Percentiles rank a stretch among this genome's conserved stretches.
These are phyloP conservation scores for Tragopan temminckii DNA, from an alignment of 2,797 vertebrate genomes.

Conservation along the genomic window DNA sequence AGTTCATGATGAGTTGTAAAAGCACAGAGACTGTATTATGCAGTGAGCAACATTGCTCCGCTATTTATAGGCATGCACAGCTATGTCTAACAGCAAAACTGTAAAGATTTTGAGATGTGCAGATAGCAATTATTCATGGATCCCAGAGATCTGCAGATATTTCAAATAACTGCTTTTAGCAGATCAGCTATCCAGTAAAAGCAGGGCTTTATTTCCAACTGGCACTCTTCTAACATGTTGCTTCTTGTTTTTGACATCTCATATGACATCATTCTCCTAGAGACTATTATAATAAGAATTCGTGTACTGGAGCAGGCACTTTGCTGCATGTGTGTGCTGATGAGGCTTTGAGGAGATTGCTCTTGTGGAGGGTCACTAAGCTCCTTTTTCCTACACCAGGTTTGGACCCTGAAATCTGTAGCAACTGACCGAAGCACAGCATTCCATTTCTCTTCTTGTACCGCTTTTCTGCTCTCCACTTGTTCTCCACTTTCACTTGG, in stretches of 20 bases:
- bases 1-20: conserved; percentile 89
- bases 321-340: neutral
- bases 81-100: conserved; percentile 81
- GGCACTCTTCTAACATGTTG: conserved; percentile 64
- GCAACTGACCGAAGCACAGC: neutral
- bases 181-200: conserved; percentile 77
- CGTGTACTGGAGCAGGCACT: neutral
- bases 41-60: conserved; percentile 80
- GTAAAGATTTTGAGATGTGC: conserved; percentile 81
- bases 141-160: conserved; percentile 78
- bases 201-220: conserved; percentile 76
- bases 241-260: conserved; percentile 74
- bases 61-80: conserved; percentile 83
- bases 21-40: conserved; percentile 86
- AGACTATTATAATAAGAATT: conserved; percentile 14
- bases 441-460: neutral
- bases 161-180: conserved; percentile 82
- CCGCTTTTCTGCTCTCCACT: neutral
- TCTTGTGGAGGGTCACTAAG: neutral
- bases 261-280: conserved; percentile 47
- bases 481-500: neutral
- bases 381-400: neutral
- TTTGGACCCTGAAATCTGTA: neutral
- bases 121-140: conserved; percentile 81
- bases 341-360: neutral